Percentiles rank a stretch among this genome's conserved stretches.
These are phyloP conservation scores for Sclerurus mexicanus DNA, from an alignment of 2,113 vertebrate species.

Conservation along the genomic window DNA sequence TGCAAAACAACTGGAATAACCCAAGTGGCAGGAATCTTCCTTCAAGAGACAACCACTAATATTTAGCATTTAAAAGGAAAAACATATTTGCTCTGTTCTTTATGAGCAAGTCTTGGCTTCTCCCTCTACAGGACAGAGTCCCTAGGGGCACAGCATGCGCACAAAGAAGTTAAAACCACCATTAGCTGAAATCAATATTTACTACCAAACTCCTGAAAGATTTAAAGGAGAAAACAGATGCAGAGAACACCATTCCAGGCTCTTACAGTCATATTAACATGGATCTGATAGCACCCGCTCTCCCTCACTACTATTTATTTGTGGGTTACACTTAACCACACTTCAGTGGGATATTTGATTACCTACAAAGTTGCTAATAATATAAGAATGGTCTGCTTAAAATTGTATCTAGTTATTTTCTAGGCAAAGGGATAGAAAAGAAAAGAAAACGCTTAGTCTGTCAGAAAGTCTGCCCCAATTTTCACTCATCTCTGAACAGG, in stretches of 20 bases:
- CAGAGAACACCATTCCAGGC: background rate
- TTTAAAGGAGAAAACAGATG: constrained; percentile 22
- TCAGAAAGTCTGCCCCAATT: background rate
- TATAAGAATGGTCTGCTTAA: background rate
- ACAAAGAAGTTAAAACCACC: constrained; percentile 64
- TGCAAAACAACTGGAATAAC: background rate
- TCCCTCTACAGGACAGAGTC: constrained; percentile 53
- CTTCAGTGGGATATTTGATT: background rate
- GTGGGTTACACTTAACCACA: background rate
- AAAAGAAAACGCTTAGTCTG: background rate
- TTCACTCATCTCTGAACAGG: background rate
- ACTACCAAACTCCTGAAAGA: constrained; percentile 40
- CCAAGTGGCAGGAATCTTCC: background rate
- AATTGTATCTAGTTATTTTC: background rate
- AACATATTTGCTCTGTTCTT: constrained; percentile 52
- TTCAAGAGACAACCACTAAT: background rate
- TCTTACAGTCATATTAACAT: background rate
- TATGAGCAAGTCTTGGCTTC: constrained; percentile 68
- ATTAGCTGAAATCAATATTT: constrained; percentile 71
- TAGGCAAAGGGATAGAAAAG: background rate
- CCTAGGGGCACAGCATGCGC: constrained; percentile 43
- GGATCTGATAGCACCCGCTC: background rate
- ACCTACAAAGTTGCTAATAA: background rate
- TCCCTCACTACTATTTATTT: background rate
- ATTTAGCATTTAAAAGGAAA: constrained; percentile 58